Conservation (phyloP, 2,888 invertebrate species). For the Catocala fraxini region DNA sequence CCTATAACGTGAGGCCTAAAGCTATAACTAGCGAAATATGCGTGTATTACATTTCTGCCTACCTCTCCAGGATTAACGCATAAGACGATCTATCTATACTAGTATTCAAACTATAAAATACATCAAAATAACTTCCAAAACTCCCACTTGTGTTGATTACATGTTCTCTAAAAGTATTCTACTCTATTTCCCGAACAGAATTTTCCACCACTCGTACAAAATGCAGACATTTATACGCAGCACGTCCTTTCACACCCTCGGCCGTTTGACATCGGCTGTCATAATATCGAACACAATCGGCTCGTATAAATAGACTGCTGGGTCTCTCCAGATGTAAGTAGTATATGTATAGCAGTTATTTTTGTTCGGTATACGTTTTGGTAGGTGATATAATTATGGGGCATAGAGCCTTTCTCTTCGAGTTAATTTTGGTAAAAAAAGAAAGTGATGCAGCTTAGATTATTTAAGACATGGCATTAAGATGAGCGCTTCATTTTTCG, state of each 20-base stretch:
- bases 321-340: constrained; percentile 15
- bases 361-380: not conserved
- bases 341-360: constrained; percentile 16
- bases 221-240: constrained; percentile 22
- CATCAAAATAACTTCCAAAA: too few species aligned
- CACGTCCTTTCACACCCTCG: constrained; percentile 37
- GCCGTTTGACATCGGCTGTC: constrained; percentile 43
- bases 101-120: too few species aligned
- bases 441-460: too few species aligned
- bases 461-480: too few species aligned
- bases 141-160: not conserved
- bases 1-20: too few species aligned
- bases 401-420: not conserved
- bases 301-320: constrained; percentile 36
- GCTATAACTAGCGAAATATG: too few species aligned
- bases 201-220: constrained; percentile 11
- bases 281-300: constrained; percentile 42
- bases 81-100: too few species aligned
- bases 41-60: too few species aligned
- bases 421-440: too few species aligned
- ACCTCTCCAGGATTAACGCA: too few species aligned
- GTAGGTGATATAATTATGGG: not conserved
- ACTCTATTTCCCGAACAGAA: not conserved
- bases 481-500: too few species aligned
- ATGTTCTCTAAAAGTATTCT: not conserved